Conservation (phyloP, 1,140 invertebrate genomes). For the Heliconius himera region DNA sequence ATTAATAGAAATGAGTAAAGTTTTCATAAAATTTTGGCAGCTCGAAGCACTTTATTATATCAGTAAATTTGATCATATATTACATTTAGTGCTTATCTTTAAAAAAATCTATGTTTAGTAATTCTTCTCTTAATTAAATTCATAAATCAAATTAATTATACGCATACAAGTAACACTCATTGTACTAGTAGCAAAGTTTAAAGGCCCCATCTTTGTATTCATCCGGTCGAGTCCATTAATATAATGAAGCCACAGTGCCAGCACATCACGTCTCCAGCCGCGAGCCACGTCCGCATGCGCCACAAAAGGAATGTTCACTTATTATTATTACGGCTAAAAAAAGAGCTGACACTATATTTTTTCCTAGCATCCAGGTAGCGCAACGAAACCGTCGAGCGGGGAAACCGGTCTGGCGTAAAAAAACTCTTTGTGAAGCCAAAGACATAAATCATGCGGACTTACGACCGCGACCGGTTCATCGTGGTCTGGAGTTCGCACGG, state of each 20-base stretch:
- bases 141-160: constrained; percentile 60
- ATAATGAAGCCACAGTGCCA: constrained; percentile 74
- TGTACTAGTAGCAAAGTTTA: constrained; percentile 58
- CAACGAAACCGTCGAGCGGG: constrained; percentile 64
- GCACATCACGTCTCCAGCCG: constrained; percentile 69
- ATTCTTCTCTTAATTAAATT: constrained; percentile 20
- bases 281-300: constrained; percentile 71
- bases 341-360: constrained; percentile 68
- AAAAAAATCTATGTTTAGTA: too few relatives aligned
- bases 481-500: constrained; percentile 58
- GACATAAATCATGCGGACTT: constrained; percentile 77
- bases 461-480: constrained; percentile 66
- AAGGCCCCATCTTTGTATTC: constrained; percentile 74
- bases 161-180: constrained; percentile 49
- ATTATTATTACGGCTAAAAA: constrained; percentile 78
- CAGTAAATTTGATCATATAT: too few relatives aligned
- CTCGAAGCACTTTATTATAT: too few relatives aligned
- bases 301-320: constrained; percentile 77
- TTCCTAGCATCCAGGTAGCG: constrained; percentile 74
- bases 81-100: too few relatives aligned
- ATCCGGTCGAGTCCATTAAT: constrained; percentile 75
- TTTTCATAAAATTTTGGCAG: background rate
- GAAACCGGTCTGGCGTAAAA: constrained; percentile 68
- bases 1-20: background rate
- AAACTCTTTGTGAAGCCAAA: constrained; percentile 68